Base-by-base conservation (phyloP, 1,140 invertebrate genomes). In the Euura saliciscinereae region DNA sequence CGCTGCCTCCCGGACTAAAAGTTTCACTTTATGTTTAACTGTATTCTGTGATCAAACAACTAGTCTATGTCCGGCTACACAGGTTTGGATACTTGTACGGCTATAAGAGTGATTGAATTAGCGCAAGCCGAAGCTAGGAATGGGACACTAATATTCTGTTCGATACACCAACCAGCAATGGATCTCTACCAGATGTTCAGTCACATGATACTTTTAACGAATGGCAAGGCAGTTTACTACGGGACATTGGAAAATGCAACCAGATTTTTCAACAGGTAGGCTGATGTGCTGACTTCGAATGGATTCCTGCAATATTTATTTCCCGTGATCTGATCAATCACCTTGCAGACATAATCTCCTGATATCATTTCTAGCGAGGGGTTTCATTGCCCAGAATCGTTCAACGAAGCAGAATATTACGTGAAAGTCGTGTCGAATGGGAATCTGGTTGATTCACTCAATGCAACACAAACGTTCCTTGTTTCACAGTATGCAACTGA, bases 81-180 rank as follows among this genome's bases (percentile, higher is more conserved):
- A 84, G 94, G 94, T 5, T 82, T 95, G 74, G 94, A 95, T 79
- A 93, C 92, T 71, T 92, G 84, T 72, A 91, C 90, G 77, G 93
- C 89, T 77, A 90, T 89, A 89, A 93, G 90, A 71, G 89, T 92
- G 7, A 87, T 94, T 7, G 90, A 87, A 44, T 87, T 91, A 7
- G 81, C 94, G 6, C 91, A 91, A 80, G 85, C 85, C 3, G 85
- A 96, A 11, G 93, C 94, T 2, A 82, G 86, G 43, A 90, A 90
- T 44, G 94, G 94, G 0, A 85, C 93, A 11, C 94, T 93, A 1
- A 91, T 97, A 44, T 91, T 95, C 6, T 96, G 95, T 80, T 94
- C 95, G n/a, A 93, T 97, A 72, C 95, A 97, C 85, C 95, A 97
- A 77, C 95, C 95, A 1, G 94, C 93, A 66, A 95, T 94, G 6